Evolutionary conservation across 2,888 invertebrate genomes (phyloP), one percentile per base, ranked within the genome.

Genomic region (Ormyrus thymus): DNA sequence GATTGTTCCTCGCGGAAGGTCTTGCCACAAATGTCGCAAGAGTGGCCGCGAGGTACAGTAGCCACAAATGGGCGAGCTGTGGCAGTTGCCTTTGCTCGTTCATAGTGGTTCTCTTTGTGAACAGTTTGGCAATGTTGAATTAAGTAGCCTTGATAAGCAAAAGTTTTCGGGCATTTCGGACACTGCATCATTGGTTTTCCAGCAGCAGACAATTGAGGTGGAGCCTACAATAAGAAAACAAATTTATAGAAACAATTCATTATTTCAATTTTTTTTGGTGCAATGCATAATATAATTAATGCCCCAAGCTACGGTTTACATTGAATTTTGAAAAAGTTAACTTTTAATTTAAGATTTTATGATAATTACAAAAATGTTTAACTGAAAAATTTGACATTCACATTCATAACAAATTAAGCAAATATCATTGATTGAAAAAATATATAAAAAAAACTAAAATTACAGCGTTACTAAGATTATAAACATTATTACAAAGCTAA

Each of bases 11-110:
- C 93, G 79, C 91, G 92, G 69, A 94, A 92, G 0, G 92, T 91
- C 81, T 94, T 93, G 1, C 93, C 93, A 83, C 94, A 94, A 71
- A 93, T 91, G 82, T 92, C 92, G 83, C 94, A 94, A 87, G 92
- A 92, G 84, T 92, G 92, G 80, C 91, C 72, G 10, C 53, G 68
- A 7, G 10, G 64, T 11, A 7, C 69, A 58, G 59, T 68, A 71
- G 76, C 65, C 43, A 55, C 53, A 7, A 71, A 64, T 51, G 59
- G 15, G 6, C 58, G 69, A 53, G 15, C 46, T 1, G 77, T 11
- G 3, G 61, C 10, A 15, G 11, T 50, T 5, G 62, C 55, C 48
- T 53, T 46, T 0, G 65, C 61, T 0, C 69, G 78, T 11, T 81
- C 81, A 43, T 71, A 79, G 6, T 78, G 80, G 29, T 76, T 81